A percentile compares a stretch with the other conserved stretches of the same genome.
These are phyloP conservation scores for Mus spicilegus DNA, from an alignment of 2,113 vertebrate genomes.

Conservation along the genomic window DNA sequence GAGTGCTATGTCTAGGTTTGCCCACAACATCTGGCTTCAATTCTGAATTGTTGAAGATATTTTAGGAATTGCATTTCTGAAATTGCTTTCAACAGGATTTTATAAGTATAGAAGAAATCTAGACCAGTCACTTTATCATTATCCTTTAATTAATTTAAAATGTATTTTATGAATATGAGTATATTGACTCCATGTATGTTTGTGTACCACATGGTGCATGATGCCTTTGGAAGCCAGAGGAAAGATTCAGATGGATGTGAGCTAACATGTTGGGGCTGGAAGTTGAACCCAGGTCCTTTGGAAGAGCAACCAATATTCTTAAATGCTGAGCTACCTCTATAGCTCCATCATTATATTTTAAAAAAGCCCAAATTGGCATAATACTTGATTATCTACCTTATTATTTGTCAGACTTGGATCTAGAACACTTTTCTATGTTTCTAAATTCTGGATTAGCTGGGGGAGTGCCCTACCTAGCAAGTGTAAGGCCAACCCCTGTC, in stretches of 20 bases:
- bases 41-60: constrained; percentile 33
- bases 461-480: not conserved
- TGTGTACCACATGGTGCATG: not conserved
- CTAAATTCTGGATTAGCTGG: not conserved
- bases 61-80: constrained; percentile 16
- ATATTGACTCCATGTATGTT: not conserved
- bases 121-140: not conserved
- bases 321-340: not conserved
- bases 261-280: not conserved
- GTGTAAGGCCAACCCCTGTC: not conserved
- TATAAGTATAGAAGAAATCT: not conserved
- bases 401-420: constrained; percentile 1
- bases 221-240: not conserved
- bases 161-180: not conserved
- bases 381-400: not conserved
- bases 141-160: not conserved
- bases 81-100: constrained; percentile 40
- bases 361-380: not conserved
- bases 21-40: not conserved
- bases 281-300: not conserved
- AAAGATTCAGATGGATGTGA: not conserved
- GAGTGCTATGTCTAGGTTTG: not conserved
- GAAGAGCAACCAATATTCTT: not conserved
- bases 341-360: not conserved
- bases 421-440: constrained; percentile 17